Evolutionary conservation across 2,113 vertebrate genomes (phyloP).

Genomic region (Azemiops feae): DNA sequence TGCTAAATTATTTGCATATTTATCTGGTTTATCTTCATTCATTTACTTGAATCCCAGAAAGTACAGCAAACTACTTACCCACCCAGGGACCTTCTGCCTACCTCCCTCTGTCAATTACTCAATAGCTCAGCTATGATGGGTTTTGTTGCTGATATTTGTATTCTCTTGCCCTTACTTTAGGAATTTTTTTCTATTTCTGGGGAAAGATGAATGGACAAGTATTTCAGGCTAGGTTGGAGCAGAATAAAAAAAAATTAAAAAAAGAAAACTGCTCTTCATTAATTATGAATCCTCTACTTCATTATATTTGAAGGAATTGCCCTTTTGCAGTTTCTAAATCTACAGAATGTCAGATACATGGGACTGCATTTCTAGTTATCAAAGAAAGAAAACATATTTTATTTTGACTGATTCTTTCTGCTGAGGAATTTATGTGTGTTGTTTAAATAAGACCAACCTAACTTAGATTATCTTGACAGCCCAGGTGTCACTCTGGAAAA

Average conservation of each 20-base stretch:
- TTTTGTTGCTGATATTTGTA: neutral
- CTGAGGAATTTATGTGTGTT: neutral
- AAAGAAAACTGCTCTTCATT: neutral
- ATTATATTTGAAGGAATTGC: neutral
- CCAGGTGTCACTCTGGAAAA: neutral
- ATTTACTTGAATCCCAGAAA: neutral
- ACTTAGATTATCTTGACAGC: neutral
- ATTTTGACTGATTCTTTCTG: neutral
- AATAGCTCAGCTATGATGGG: neutral
- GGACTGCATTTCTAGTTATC: neutral
- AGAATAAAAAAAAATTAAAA: neutral
- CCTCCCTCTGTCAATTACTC: neutral
- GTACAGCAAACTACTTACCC: neutral
- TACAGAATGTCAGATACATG: neutral
- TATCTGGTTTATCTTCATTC: neutral
- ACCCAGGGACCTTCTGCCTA: neutral
- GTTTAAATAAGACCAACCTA: neutral
- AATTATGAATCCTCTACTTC: neutral
- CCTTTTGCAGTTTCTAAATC: neutral
- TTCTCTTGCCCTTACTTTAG: neutral
- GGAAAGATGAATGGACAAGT: neutral
- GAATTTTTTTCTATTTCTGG: neutral
- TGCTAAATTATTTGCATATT: neutral
- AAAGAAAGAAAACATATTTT: neutral
- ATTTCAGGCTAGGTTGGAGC: neutral